Base-by-base conservation (phyloP, 2,797 vertebrate species). In the Tapirus indicus region DNA sequence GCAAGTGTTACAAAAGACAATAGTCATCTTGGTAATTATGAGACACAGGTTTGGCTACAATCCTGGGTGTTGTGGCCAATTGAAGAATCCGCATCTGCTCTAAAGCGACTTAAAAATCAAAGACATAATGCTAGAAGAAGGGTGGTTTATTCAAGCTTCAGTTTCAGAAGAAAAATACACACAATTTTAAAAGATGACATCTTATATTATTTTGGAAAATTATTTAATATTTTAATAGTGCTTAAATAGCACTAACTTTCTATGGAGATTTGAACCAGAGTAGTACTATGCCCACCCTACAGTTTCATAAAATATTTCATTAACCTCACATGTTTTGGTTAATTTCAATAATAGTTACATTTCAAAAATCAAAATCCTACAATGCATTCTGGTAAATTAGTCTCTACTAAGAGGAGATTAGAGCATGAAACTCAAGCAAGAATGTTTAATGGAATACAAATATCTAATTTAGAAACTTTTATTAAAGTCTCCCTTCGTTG, bases 341-440 rank as follows among this genome's bases (percentile, higher is more conserved):
- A 91, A 66, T 95, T 93, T 84, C 89, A 95, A 98, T 93, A 89
- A 93, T 89, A 96, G 62, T 91, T 93, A 79, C 44, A 96, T 92
- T 89, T 90, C 69, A 89, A 89, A 78, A 94, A 91, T 91, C 44
- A 91, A 94, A 97, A 77, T 0, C 29, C 69, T 89, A 44, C 16
- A 84, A 41, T 85, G 56, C 58, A 97, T 87, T 87, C 47, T 80
- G 71, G 74, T 77, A 84, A 97, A 95, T 96, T 94, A 60, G 49
- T 88, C 56, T 90, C 52, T 88, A 92, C 49, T 74, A 90, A 79
- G 38, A 75, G 66, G 54, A 91, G 77, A 96, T 25, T 21, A 90
- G 54, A 56, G 20, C 80, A 92, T 79, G 77, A 97, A 93, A 91
- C 56, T 80, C 83, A 62, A 85, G 93, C 56, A 94, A 89, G 87